These are phyloP conservation scores for Mythimna loreyi DNA, from an alignment of 2,888 invertebrate species.

Conservation along the genomic window DNA sequence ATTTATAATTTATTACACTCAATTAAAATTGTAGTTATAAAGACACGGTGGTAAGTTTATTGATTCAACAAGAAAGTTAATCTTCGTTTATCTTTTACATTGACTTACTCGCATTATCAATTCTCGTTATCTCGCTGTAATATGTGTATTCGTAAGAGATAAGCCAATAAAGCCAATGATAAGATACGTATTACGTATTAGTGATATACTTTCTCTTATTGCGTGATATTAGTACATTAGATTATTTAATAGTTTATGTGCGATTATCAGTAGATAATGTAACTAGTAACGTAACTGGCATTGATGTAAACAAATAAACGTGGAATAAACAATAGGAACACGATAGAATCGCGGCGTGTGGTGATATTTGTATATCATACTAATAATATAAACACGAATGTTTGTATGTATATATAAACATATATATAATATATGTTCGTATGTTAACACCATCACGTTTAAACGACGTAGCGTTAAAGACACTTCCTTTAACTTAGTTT, in stretches of 20 bases:
- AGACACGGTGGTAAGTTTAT: background rate
- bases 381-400: no score
- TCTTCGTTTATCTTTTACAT: slow-evolving; percentile 13
- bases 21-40: background rate
- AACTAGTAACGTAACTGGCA: background rate
- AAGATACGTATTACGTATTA: slow-evolving; percentile 7
- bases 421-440: no score
- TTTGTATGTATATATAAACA: no score
- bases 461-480: no score
- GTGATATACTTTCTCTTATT: slow-evolving; percentile 37
- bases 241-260: slow-evolving; percentile 26
- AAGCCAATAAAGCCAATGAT: slow-evolving; percentile 34
- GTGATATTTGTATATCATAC: background rate
- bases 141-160: slow-evolving; percentile 3
- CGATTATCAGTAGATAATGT: slow-evolving; percentile 16
- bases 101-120: slow-evolving; percentile 11
- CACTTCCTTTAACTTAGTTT: no score
- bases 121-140: slow-evolving; percentile 18
- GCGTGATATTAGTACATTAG: slow-evolving; percentile 3
- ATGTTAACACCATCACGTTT: no score
- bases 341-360: background rate
- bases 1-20: no score
- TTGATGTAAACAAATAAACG: background rate
- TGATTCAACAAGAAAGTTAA: slow-evolving; percentile 10
- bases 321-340: background rate